Evolutionary conservation across 2,888 invertebrate genomes (phyloP).

Genomic region (Chorisops tibialis): DNA sequence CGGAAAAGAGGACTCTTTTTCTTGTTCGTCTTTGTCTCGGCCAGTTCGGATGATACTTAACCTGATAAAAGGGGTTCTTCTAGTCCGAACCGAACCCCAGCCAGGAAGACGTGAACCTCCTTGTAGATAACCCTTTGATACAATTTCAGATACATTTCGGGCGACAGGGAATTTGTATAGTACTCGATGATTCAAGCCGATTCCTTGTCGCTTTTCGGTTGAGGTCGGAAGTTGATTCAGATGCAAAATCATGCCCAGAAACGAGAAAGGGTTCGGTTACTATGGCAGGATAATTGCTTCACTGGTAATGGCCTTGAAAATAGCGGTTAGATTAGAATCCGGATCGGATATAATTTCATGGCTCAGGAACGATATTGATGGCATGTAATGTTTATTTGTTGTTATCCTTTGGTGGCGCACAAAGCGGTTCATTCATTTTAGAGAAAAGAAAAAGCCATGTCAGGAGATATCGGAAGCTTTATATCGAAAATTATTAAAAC

Average conservation of each 20-base stretch:
- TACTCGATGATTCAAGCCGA: not conserved
- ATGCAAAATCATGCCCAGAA: slow-evolving; percentile 13
- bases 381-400: too few species aligned
- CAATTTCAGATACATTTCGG: not conserved
- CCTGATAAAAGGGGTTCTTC: not conserved
- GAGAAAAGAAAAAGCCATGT: too few species aligned
- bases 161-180: not conserved
- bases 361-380: too few species aligned
- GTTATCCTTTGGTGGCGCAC: too few species aligned
- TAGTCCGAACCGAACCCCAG: slow-evolving; percentile 5
- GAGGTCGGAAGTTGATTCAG: slow-evolving; percentile 12
- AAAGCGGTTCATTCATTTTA: too few species aligned
- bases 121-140: slow-evolving; percentile 6
- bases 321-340: slow-evolving; percentile 14
- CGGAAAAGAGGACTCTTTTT: not conserved
- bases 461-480: too few species aligned
- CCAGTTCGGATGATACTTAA: slow-evolving; percentile 12
- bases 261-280: not conserved
- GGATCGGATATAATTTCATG: slow-evolving; percentile 13
- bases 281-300: not conserved
- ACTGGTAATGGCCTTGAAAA: slow-evolving; percentile 21
- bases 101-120: not conserved
- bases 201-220: not conserved
- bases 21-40: too few species aligned
- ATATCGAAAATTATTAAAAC: too few species aligned